Percentiles rank a stretch among this genome's conserved stretches.
These are phyloP conservation scores for Dasysyrphus tricinctus DNA, from an alignment of 2,888 invertebrate species.

Conservation along the genomic window DNA sequence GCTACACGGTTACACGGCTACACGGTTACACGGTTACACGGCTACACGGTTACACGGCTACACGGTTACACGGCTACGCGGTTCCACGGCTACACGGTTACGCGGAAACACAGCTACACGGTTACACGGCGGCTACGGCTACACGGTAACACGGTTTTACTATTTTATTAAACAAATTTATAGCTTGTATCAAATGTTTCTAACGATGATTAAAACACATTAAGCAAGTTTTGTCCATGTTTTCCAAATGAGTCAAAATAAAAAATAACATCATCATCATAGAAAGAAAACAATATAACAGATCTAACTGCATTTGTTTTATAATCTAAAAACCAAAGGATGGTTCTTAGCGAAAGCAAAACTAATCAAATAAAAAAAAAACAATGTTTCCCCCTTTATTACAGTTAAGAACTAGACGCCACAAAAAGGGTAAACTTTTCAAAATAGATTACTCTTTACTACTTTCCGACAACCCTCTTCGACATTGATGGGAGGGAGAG, in stretches of 20 bases:
- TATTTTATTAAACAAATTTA: background rate
- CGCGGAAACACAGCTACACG: too few species aligned
- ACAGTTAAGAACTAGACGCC: slow-evolving; percentile 23
- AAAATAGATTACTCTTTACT: slow-evolving; percentile 26
- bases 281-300: background rate
- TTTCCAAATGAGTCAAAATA: background rate
- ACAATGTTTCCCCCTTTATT: background rate
- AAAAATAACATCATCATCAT: background rate
- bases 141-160: too few species aligned
- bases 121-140: too few species aligned
- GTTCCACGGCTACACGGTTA: too few species aligned
- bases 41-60: too few species aligned
- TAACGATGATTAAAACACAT: background rate
- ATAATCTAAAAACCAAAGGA: background rate
- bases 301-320: background rate
- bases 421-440: slow-evolving; percentile 43
- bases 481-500: background rate
- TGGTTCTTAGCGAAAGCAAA: background rate
- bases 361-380: slow-evolving; percentile 5
- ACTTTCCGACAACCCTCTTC: background rate
- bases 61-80: too few species aligned
- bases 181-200: background rate
- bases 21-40: too few species aligned
- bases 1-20: too few species aligned
- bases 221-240: background rate